These are phyloP conservation scores for Fratercula arctica DNA, from an alignment of 2,797 vertebrate species.

Conservation along the genomic window DNA sequence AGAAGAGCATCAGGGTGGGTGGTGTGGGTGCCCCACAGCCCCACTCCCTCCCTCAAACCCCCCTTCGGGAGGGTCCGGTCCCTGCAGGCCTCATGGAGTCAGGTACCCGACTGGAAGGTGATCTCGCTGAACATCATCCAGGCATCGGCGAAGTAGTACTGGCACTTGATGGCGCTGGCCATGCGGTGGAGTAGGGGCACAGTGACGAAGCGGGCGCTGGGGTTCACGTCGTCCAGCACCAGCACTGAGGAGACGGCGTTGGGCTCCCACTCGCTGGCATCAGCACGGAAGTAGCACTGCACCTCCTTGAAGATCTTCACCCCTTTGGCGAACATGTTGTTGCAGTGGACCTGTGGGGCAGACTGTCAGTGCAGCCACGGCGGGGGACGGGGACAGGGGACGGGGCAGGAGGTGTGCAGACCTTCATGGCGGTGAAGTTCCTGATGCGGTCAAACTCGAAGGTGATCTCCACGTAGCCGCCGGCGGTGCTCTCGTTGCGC, in stretches of 20 bases:
- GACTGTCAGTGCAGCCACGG: background rate
- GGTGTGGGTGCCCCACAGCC: background rate
- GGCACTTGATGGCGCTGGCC: conserved; percentile 96
- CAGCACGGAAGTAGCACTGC: conserved; percentile 91
- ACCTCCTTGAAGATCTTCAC: conserved; percentile 94
- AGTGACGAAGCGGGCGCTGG: conserved; percentile 91
- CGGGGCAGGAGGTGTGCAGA: background rate
- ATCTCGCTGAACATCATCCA: conserved; percentile 99
- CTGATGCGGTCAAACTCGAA: conserved; percentile 95
- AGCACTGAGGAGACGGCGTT: conserved; percentile 82
- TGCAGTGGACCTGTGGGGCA: conserved; percentile 90
- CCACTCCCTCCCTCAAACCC: background rate
- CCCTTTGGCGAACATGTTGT: conserved; percentile 92
- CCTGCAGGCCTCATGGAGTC: accelerated
- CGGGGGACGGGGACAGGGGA: accelerated
- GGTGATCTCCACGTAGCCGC: conserved; percentile 91
- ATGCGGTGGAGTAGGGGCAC: conserved; percentile 92
- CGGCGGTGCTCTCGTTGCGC: conserved; percentile 88
- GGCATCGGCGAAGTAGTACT: conserved; percentile 92
- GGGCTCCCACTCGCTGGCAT: conserved; percentile 89
- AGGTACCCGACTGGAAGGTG: conserved; percentile 94
- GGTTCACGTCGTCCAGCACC: conserved; percentile 87
- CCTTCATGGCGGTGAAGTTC: conserved; percentile 98
- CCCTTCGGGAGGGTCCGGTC: accelerated
- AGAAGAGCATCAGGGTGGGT: background rate